Conservation (phyloP, 2,797 vertebrate species). For the Hydrocynus forskahlii region DNA sequence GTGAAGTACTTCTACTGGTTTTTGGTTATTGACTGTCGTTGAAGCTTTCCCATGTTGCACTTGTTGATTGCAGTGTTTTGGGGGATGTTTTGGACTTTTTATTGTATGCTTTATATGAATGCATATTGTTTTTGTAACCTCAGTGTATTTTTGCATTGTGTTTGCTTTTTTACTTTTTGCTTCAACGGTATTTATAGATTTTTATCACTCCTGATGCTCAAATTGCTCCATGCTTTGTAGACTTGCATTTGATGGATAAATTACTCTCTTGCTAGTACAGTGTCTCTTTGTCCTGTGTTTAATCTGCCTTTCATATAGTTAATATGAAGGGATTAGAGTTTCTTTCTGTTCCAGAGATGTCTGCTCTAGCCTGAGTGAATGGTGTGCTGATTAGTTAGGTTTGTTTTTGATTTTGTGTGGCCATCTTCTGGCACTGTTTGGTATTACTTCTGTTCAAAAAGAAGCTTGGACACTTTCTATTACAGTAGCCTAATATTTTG, state of each 20-base stretch:
- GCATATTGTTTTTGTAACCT: constrained; percentile 18
- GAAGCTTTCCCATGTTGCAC: constrained; percentile 67
- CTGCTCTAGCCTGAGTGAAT: background rate
- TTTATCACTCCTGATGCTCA: constrained; percentile 10
- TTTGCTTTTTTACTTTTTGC: constrained; percentile 23
- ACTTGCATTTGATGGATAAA: constrained; percentile 55
- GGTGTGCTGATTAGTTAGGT: background rate
- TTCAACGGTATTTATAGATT: constrained; percentile 24
- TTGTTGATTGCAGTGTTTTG: constrained; percentile 53
- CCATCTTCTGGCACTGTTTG: constrained; percentile 15
- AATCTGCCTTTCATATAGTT: background rate
- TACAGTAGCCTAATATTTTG: background rate
- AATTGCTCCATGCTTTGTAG: constrained; percentile 48
- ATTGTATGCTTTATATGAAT: constrained; percentile 17
- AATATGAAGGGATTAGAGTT: background rate
- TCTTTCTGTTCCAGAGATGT: background rate
- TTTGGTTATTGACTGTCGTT: constrained; percentile 29
- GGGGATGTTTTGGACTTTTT: constrained; percentile 36
- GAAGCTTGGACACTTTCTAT: background rate
- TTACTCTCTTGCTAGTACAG: background rate
- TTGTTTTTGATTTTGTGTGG: background rate
- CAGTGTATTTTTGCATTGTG: constrained; percentile 12
- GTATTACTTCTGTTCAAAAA: background rate
- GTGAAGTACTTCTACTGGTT: constrained; percentile 54
- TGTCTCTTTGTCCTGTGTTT: background rate